These are phyloP conservation scores for Leptinotarsa juncta DNA, from an alignment of 2,888 invertebrate genomes.

Conservation along the genomic window DNA sequence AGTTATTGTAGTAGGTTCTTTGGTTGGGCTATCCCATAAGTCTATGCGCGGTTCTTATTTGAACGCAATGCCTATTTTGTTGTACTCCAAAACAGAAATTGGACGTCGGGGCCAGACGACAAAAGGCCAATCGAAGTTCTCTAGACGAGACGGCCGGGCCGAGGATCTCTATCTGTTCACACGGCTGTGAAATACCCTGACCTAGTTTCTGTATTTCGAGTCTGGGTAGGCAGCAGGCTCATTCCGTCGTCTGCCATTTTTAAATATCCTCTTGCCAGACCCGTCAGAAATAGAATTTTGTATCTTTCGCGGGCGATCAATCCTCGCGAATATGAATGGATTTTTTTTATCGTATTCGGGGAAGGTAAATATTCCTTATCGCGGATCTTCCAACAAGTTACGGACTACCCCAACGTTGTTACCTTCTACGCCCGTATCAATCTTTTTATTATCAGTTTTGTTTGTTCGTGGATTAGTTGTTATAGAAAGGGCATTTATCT, in stretches of 20 bases:
- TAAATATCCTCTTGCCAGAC: slow-evolving; percentile 11
- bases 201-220: slow-evolving; percentile 47
- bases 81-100: slow-evolving; percentile 5
- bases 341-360: neutral
- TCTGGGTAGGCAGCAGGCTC: slow-evolving; percentile 43
- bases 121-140: slow-evolving; percentile 29
- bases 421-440: neutral
- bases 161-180: neutral
- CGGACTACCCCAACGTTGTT: neutral
- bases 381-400: neutral
- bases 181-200: slow-evolving; percentile 53
- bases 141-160: neutral
- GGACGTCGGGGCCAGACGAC: slow-evolving; percentile 8
- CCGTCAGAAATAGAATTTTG: neutral
- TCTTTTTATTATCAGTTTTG: neutral
- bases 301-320: neutral
- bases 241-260: slow-evolving; percentile 10
- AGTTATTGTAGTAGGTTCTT: too few species aligned
- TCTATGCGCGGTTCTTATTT: neutral
- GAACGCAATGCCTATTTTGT: neutral
- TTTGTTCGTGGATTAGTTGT: neutral
- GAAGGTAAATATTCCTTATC: neutral
- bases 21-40: too few species aligned
- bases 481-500: neutral
- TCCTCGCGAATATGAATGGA: neutral